Evolutionary conservation across 1,140 invertebrate species (phyloP).

Genomic region (Leptinotarsa texana): DNA sequence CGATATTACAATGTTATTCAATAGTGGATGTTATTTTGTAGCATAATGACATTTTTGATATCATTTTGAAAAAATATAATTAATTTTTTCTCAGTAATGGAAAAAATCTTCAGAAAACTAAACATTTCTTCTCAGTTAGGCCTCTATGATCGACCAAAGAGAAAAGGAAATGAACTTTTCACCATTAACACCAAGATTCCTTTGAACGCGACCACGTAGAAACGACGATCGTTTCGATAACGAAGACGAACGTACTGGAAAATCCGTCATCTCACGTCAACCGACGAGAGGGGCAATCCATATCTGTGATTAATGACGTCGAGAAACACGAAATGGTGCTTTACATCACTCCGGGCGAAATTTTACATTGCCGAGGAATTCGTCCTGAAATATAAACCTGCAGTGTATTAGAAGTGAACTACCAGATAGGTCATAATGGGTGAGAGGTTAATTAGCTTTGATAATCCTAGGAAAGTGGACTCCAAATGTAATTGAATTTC

Average conservation of each 20-base stretch:
- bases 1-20: no score
- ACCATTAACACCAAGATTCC: no score
- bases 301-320: slow-evolving; percentile 38
- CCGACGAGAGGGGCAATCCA: slow-evolving; percentile 39
- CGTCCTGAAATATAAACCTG: slow-evolving; percentile 29
- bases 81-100: no score
- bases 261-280: slow-evolving; percentile 30
- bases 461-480: not conserved
- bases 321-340: slow-evolving; percentile 38
- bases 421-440: not conserved
- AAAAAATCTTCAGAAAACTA: no score
- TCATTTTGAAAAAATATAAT: no score
- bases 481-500: not conserved
- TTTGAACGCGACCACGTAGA: not conserved
- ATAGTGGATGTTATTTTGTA: no score
- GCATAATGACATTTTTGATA: no score
- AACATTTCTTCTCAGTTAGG: no score
- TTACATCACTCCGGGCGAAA: slow-evolving; percentile 35
- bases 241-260: not conserved
- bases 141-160: no score
- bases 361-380: slow-evolving; percentile 38
- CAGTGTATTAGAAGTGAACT: not conserved
- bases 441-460: not conserved
- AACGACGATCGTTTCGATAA: not conserved
- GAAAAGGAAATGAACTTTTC: no score